A percentile compares a stretch with the other conserved stretches of the same genome.
phyloP scores from a whole-genome alignment of 2,113 vertebrate species.

The Noturus placidus region DNA sequence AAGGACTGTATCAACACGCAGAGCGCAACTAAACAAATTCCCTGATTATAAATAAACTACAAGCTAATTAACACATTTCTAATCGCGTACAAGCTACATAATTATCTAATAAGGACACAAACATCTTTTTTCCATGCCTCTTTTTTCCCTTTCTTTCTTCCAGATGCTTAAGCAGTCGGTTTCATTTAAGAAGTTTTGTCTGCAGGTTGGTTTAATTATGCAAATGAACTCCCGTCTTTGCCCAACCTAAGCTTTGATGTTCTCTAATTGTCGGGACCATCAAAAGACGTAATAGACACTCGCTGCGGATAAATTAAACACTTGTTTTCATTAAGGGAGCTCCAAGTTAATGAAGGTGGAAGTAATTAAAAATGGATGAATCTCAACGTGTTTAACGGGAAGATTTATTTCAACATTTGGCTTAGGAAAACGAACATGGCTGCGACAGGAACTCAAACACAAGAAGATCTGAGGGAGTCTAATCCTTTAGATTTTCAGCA shows the following conservation, averaged over 20 bases:
- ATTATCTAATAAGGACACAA: conserved; percentile 92
- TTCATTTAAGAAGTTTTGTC: conserved; percentile 91
- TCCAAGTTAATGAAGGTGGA: conserved; percentile 89
- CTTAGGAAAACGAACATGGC: conserved; percentile 77
- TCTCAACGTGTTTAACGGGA: conserved; percentile 89
- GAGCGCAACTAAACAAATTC: conserved; percentile 58
- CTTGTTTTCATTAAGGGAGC: conserved; percentile 79
- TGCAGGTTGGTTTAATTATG: conserved; percentile 98
- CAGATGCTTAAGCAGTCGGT: conserved; percentile 87
- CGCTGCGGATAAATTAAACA: conserved; percentile 93
- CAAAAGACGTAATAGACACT: conserved; percentile 92
- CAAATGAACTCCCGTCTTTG: conserved; percentile 91
- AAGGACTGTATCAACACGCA: conserved; percentile 34
- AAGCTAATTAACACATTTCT: conserved; percentile 93
- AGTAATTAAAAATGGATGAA: conserved; percentile 96
- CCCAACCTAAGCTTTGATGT: conserved; percentile 95
- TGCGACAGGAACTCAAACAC: conserved; percentile 66
- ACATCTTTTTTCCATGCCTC: conserved; percentile 84
- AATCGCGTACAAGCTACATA: conserved; percentile 92
- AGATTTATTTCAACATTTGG: conserved; percentile 91
- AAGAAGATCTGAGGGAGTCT: conserved; percentile 44
- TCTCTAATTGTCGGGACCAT: conserved; percentile 96
- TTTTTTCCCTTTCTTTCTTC: conserved; percentile 44
- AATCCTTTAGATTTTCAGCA: conserved; percentile 39
- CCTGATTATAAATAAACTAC: conserved; percentile 84